Percentiles rank a stretch among this genome's conserved stretches.
phyloP scores from a whole-genome alignment of 2,113 vertebrate genomes.

The Amblyopsis rosae region DNA sequence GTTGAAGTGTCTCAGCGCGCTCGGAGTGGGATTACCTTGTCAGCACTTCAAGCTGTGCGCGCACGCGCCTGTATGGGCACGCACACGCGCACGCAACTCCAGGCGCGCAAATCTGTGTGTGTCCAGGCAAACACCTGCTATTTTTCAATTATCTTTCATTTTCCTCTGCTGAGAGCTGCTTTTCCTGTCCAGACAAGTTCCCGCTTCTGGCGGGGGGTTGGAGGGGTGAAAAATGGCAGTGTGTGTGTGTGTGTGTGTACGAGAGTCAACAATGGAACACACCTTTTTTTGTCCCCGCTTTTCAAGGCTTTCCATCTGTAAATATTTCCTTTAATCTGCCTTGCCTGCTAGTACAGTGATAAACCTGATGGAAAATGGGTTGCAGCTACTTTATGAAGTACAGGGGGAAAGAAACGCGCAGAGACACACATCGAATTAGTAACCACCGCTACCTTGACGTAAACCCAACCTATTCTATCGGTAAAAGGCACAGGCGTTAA shows the following conservation, averaged over 20 bases:
- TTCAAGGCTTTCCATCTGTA: constrained; percentile 32
- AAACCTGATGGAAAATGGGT: background rate
- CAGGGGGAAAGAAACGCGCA: background rate
- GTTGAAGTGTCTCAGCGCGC: constrained; percentile 51
- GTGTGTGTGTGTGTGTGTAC: background rate
- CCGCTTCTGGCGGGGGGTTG: constrained; percentile 14
- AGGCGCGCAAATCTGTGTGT: constrained; percentile 31
- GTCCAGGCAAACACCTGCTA: constrained; percentile 48
- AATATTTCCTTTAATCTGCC: constrained; percentile 6
- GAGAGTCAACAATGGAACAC: constrained; percentile 26
- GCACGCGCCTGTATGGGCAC: constrained; percentile 21
- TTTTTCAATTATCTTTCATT: constrained; percentile 71
- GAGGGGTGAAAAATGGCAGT: constrained; percentile 27
- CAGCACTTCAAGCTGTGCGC: constrained; percentile 61
- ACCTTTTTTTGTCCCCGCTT: constrained; percentile 26
- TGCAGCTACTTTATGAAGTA: background rate
- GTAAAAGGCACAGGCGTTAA: constrained; percentile 34
- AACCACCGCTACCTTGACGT: constrained; percentile 29
- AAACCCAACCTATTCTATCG: constrained; percentile 15
- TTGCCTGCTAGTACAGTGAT: background rate
- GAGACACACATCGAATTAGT: background rate
- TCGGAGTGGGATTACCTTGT: constrained; percentile 62
- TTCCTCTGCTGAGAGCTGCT: constrained; percentile 50
- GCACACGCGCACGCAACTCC: constrained; percentile 1
- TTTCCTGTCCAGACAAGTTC: constrained; percentile 50